phyloP scores from a whole-genome alignment of 2,888 invertebrate genomes.

The Sussaba pulchella region DNA sequence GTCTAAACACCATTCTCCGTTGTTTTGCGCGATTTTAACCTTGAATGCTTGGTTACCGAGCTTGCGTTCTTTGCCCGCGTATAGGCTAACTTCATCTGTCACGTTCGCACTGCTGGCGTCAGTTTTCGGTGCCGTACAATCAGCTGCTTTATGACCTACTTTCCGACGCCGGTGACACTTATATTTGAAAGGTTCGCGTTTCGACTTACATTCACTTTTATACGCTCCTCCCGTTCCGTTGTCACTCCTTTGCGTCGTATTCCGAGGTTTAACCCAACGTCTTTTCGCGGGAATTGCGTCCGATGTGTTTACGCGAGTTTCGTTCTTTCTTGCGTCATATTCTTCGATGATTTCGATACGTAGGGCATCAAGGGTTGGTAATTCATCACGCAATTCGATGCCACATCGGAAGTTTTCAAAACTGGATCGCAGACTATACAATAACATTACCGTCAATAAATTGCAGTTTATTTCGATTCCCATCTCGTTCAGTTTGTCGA shows the following conservation, averaged over 20 bases:
- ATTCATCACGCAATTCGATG: constrained; percentile 77
- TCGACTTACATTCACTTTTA: constrained; percentile 6
- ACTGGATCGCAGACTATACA: too few relatives aligned
- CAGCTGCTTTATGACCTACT: constrained; percentile 41
- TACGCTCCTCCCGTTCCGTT: background rate
- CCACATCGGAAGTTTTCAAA: too few relatives aligned
- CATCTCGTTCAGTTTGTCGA: constrained; percentile 73
- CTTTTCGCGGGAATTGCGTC: background rate
- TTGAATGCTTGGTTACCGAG: background rate
- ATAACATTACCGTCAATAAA: too few relatives aligned
- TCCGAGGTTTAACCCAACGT: too few relatives aligned
- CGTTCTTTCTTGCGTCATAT: constrained; percentile 67
- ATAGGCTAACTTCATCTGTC: constrained; percentile 17
- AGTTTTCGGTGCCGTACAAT: constrained; percentile 15
- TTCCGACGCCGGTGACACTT: constrained; percentile 46
- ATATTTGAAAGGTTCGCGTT: constrained; percentile 17
- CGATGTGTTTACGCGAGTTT: too few relatives aligned
- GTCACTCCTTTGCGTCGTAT: constrained; percentile 71
- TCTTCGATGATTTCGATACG: constrained; percentile 76
- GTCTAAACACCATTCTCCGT: constrained; percentile 55
- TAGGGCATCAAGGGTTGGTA: constrained; percentile 73
- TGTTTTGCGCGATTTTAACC: background rate
- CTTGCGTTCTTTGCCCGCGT: background rate
- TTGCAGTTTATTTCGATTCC: too few relatives aligned
- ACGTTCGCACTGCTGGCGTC: constrained; percentile 23